Conservation (phyloP, 2,797 vertebrate genomes). For the Tolypeutes matacus region DNA sequence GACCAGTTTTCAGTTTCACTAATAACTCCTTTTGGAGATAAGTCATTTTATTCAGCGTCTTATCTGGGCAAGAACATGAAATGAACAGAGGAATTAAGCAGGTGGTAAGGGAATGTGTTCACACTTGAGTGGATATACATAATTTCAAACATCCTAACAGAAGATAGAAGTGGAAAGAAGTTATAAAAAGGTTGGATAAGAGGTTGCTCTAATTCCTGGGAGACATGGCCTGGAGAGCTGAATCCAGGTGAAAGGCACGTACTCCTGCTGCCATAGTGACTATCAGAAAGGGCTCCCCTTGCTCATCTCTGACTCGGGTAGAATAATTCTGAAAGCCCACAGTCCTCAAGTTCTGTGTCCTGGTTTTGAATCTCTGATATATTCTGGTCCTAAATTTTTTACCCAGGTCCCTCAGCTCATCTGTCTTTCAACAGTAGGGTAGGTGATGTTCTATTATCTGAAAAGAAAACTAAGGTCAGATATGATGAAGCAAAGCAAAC, state of each 20-base stretch:
- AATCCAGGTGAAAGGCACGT: background rate
- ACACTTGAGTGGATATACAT: background rate
- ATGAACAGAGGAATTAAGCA: conserved; percentile 25
- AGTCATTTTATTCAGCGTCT: background rate
- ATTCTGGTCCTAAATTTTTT: background rate
- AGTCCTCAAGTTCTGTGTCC: background rate
- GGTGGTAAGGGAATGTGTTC: background rate
- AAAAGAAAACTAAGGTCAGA: background rate
- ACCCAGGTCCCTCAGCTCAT: background rate
- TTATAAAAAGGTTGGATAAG: background rate
- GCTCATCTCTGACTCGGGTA: background rate
- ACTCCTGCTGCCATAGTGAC: background rate
- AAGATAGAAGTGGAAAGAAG: background rate
- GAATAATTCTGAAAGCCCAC: background rate
- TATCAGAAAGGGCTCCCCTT: background rate
- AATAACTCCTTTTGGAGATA: background rate
- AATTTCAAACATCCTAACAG: background rate
- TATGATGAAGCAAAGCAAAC: background rate
- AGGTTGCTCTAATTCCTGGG: background rate
- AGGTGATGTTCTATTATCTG: background rate
- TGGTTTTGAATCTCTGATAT: background rate
- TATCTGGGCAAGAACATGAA: background rate
- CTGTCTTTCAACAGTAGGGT: background rate
- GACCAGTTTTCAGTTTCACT: background rate
- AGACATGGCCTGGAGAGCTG: background rate